Conservation (phyloP, 2,113 vertebrate genomes). For the Mellivora capensis region DNA sequence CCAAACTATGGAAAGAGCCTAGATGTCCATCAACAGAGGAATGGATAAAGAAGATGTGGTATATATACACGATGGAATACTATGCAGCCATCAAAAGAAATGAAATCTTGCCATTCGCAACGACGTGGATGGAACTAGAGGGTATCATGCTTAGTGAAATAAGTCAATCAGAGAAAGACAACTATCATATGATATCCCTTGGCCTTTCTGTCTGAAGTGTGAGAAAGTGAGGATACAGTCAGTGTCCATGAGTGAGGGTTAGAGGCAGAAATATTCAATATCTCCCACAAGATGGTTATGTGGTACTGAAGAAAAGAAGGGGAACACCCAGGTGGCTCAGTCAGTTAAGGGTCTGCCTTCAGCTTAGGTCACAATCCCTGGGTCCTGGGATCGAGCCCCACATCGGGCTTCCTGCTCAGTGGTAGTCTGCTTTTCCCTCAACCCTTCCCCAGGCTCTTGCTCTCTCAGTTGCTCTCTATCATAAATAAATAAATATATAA, state of each 20-base stretch:
- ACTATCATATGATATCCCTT: no score
- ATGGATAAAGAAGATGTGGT: no score
- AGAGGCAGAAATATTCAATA: not conserved
- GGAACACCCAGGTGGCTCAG: not conserved
- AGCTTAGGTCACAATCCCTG: not conserved
- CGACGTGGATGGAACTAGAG: no score
- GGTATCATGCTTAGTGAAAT: no score
- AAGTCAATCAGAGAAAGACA: no score
- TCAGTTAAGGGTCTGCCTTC: not conserved
- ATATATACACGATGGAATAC: no score
- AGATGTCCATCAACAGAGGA: no score
- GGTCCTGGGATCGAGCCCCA: not conserved
- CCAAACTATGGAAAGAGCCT: no score
- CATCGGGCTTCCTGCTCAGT: not conserved
- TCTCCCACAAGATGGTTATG: not conserved
- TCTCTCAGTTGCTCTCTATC: not conserved
- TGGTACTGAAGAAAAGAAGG: not conserved
- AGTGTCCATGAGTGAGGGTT: not conserved
- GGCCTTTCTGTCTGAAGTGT: not conserved
- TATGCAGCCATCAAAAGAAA: no score
- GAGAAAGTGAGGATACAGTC: not conserved
- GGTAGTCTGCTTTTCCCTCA: not conserved
- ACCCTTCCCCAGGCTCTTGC: not conserved
- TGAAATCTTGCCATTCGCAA: no score
- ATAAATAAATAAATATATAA: no score